Evolutionary conservation across 1,140 invertebrate species (phyloP).

Genomic region (Papilio polyxenes): DNA sequence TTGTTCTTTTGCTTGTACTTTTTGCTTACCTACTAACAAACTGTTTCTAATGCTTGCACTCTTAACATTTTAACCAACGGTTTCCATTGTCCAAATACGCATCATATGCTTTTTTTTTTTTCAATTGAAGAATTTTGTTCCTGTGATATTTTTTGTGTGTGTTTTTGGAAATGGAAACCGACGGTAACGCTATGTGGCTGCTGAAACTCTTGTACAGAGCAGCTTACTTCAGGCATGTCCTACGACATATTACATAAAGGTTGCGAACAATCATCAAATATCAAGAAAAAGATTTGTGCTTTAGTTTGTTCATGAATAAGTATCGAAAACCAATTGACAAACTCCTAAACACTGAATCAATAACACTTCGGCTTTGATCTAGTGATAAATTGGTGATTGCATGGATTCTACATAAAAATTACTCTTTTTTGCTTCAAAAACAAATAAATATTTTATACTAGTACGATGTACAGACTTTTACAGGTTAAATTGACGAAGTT

Average conservation of each 20-base stretch:
- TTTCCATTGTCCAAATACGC: neutral
- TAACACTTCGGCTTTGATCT: neutral
- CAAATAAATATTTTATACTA: neutral
- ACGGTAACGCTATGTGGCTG: neutral
- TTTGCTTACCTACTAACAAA: slow-evolving; percentile 54
- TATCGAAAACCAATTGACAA: neutral
- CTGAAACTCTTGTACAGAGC: neutral
- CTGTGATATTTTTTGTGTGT: neutral
- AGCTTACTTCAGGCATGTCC: neutral
- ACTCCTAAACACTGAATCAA: neutral
- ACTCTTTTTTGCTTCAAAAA: neutral
- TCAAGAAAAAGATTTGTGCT: neutral
- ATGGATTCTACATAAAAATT: neutral
- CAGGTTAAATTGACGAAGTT: neutral
- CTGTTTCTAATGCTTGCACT: neutral
- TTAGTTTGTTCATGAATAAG: neutral
- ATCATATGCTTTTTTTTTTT: neutral
- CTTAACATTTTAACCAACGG: neutral
- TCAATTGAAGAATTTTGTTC: neutral
- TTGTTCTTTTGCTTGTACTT: slow-evolving; percentile 65
- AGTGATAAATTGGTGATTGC: neutral
- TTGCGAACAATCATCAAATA: too few relatives aligned
- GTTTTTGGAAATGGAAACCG: neutral
- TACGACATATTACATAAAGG: neutral
- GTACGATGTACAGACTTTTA: neutral